A percentile compares a stretch with the other conserved stretches of the same genome.
phyloP scores from a whole-genome alignment of 2,888 invertebrate species.

The Leucozona laternaria region DNA sequence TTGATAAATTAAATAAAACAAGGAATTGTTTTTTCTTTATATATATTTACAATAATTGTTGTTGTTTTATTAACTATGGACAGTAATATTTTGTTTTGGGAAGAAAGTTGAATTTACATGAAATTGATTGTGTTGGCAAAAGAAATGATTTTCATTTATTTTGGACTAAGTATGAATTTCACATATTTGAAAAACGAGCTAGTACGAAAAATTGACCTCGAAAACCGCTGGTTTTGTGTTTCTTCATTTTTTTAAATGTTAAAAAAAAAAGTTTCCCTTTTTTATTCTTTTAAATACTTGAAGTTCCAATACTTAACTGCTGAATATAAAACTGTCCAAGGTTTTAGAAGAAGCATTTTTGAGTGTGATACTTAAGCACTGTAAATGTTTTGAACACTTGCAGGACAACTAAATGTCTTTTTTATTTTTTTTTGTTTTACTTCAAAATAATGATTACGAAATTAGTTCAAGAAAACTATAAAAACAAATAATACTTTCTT shows the following conservation, averaged over 20 bases:
- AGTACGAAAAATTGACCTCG: slow-evolving; percentile 58
- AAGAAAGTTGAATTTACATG: slow-evolving; percentile 69
- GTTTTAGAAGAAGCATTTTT: slow-evolving; percentile 15
- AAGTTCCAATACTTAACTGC: neutral
- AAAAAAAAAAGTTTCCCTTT: slow-evolving; percentile 5
- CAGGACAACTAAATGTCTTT: neutral
- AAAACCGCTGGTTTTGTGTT: slow-evolving; percentile 17
- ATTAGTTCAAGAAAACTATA: neutral
- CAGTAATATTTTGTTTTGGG: slow-evolving; percentile 43
- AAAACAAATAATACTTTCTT: slow-evolving; percentile 37
- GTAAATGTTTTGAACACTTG: slow-evolving; percentile 27
- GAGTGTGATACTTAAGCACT: slow-evolving; percentile 27
- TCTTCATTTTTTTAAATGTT: slow-evolving; percentile 12
- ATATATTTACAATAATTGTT: slow-evolving; percentile 50
- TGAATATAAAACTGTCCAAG: slow-evolving; percentile 10
- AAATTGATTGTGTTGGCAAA: slow-evolving; percentile 60
- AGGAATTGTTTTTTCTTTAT: slow-evolving; percentile 35
- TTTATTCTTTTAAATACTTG: neutral
- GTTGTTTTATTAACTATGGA: slow-evolving; percentile 51
- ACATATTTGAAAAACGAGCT: slow-evolving; percentile 25
- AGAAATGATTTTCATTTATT: slow-evolving; percentile 45
- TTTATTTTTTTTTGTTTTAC: neutral
- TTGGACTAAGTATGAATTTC: slow-evolving; percentile 33
- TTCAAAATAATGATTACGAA: neutral
- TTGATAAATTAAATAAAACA: slow-evolving; percentile 49